Conservation (phyloP, 1,140 invertebrate genomes). For the Asbolus verrucosus region DNA sequence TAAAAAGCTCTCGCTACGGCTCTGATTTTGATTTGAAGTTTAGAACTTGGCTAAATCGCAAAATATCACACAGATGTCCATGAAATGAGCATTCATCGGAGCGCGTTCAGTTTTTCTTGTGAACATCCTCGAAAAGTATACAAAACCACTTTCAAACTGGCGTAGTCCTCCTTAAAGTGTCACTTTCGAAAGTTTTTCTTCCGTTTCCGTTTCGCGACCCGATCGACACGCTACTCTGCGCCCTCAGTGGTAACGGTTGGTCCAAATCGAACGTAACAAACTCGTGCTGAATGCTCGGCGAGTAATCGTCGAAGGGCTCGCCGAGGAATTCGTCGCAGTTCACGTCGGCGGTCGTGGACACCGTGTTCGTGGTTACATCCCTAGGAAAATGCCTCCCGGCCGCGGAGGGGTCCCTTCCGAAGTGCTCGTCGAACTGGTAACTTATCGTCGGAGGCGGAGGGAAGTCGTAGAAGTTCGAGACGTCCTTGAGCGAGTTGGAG, state of each 20-base stretch:
- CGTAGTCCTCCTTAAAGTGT: conserved; percentile 64
- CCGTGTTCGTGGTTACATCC: conserved; percentile 64
- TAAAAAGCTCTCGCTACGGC: too few relatives aligned
- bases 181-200: conserved; percentile 58
- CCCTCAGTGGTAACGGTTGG: conserved; percentile 60
- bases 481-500: conserved; percentile 68
- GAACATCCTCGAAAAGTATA: background rate
- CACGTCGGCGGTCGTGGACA: conserved; percentile 65
- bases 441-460: conserved; percentile 67
- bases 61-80: conserved; percentile 41
- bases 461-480: conserved; percentile 70
- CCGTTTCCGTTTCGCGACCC: conserved; percentile 55
- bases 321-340: conserved; percentile 60
- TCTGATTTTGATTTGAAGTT: conserved; percentile 35
- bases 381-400: conserved; percentile 59
- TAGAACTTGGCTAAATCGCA: conserved; percentile 24
- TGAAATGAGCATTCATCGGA: conserved; percentile 18
- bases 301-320: conserved; percentile 63
- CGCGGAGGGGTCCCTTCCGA: conserved; percentile 39
- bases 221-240: conserved; percentile 61
- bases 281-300: conserved; percentile 62
- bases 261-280: conserved; percentile 66
- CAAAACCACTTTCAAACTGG: conserved; percentile 61
- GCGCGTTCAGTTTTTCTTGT: background rate
- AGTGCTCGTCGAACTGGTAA: conserved; percentile 62